Evolutionary conservation across 35 echinoderm and acorn worm species (phyloP).

Genomic region (Ptychodera flava): DNA sequence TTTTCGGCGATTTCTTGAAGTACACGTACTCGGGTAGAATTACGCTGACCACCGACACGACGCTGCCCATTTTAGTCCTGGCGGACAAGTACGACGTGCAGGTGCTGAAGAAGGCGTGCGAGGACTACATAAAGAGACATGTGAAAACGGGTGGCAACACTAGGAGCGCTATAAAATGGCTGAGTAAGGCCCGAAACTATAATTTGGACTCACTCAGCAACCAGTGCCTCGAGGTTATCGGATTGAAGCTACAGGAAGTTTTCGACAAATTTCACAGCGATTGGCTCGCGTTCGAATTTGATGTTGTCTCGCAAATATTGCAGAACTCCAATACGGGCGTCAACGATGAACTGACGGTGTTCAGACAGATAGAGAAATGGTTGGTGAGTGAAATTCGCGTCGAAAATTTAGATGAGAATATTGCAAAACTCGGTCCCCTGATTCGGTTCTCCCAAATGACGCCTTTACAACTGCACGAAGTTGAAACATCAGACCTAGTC

Average conservation of each 20-base stretch:
- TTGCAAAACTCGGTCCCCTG: not conserved
- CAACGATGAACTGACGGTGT: slow-evolving; percentile 30
- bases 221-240: slow-evolving; percentile 39
- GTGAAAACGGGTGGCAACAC: slow-evolving; percentile 26
- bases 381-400: not conserved
- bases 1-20: slow-evolving; percentile 33
- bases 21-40: slow-evolving; percentile 43
- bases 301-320: slow-evolving; percentile 24
- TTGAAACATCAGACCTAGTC: slow-evolving; percentile 44
- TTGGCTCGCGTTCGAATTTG: slow-evolving; percentile 32
- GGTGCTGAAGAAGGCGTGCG: slow-evolving; percentile 23
- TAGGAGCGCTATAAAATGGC: slow-evolving; percentile 37
- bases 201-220: slow-evolving; percentile 15
- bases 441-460: slow-evolving; percentile 45
- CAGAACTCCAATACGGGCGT: slow-evolving; percentile 17
- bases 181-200: slow-evolving; percentile 36
- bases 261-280: not conserved
- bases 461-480: slow-evolving; percentile 30
- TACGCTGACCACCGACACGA: slow-evolving; percentile 12
- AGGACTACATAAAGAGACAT: slow-evolving; percentile 51
- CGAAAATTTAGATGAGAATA: slow-evolving; percentile 7
- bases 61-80: slow-evolving; percentile 46
- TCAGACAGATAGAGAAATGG: slow-evolving; percentile 33
- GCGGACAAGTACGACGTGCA: slow-evolving; percentile 49
- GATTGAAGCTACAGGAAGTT: slow-evolving; percentile 22